A percentile compares a stretch with the other conserved stretches of the same genome.
phyloP scores from a whole-genome alignment of 23 tunicate genomes.

The Trididemnum clinides region DNA sequence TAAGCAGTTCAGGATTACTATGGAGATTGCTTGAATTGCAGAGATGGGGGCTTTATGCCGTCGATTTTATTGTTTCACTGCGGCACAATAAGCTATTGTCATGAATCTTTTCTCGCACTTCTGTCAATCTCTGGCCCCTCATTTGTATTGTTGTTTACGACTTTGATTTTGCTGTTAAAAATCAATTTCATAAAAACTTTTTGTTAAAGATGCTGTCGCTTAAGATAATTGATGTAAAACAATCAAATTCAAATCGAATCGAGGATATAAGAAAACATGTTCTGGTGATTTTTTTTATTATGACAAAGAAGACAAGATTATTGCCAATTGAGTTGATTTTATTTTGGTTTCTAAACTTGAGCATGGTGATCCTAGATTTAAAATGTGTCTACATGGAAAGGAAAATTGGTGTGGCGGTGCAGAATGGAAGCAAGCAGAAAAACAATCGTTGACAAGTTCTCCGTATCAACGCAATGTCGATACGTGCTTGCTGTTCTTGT shows the following conservation, averaged over 20 bases:
- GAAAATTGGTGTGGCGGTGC: slow-evolving; percentile 33
- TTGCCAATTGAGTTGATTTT: slow-evolving; percentile 34
- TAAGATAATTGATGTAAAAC: too few relatives aligned
- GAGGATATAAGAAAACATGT: background rate
- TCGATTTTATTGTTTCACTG: background rate
- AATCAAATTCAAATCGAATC: too few relatives aligned
- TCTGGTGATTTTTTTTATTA: slow-evolving; percentile 26
- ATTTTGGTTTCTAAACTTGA: slow-evolving; percentile 13
- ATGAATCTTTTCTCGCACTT: background rate
- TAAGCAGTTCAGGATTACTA: background rate
- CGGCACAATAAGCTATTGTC: background rate
- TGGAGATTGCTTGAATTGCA: slow-evolving; percentile 39
- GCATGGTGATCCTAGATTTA: background rate
- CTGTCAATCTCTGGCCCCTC: background rate
- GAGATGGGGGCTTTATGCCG: background rate
- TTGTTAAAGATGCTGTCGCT: too few relatives aligned
- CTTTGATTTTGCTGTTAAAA: too few relatives aligned
- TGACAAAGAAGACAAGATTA: background rate
- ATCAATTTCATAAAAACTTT: too few relatives aligned
- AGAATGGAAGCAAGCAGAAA: slow-evolving; percentile 39
- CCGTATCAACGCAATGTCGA: background rate
- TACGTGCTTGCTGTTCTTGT: slow-evolving; percentile 28
- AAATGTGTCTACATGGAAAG: background rate
- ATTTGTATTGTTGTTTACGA: background rate
- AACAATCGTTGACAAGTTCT: slow-evolving; percentile 1